Evolutionary conservation across 2,888 invertebrate genomes (phyloP).

Genomic region (Mimas tiliae): DNA sequence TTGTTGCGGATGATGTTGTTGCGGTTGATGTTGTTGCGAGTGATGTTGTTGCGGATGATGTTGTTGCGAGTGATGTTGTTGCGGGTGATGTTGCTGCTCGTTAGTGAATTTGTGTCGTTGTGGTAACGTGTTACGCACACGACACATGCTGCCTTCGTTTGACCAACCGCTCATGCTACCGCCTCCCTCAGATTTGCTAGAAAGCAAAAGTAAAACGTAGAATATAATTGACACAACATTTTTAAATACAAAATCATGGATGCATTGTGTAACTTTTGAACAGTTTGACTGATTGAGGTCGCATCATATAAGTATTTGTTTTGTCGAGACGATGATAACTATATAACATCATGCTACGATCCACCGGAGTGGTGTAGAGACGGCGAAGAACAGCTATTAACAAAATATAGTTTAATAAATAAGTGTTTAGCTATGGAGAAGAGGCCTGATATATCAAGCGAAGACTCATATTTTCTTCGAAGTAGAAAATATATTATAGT

Average conservation of each 20-base stretch:
- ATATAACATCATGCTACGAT: too few species aligned
- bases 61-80: constrained; percentile 48
- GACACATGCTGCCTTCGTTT: constrained; percentile 75
- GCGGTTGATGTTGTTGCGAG: constrained; percentile 51
- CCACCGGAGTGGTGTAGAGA: too few species aligned
- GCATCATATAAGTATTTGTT: too few species aligned
- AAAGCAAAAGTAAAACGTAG: constrained; percentile 23
- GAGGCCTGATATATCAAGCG: too few species aligned
- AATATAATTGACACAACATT: background rate
- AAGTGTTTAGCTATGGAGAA: too few species aligned
- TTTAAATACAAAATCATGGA: background rate
- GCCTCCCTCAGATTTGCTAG: constrained; percentile 76
- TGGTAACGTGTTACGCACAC: constrained; percentile 73
- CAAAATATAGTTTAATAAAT: too few species aligned
- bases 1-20: constrained; percentile 37
- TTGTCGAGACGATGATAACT: too few species aligned
- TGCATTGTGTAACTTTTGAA: too few species aligned
- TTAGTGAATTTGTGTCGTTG: constrained; percentile 78
- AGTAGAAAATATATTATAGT: too few species aligned
- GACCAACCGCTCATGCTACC: constrained; percentile 78
- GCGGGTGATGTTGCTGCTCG: constrained; percentile 72
- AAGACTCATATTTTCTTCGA: too few species aligned
- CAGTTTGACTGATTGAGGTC: too few species aligned
- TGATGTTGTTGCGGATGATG: constrained; percentile 38
- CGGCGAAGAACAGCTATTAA: too few species aligned